Conservation (phyloP, 1,140 invertebrate genomes). For the Drosophila lacertosa region DNA sequence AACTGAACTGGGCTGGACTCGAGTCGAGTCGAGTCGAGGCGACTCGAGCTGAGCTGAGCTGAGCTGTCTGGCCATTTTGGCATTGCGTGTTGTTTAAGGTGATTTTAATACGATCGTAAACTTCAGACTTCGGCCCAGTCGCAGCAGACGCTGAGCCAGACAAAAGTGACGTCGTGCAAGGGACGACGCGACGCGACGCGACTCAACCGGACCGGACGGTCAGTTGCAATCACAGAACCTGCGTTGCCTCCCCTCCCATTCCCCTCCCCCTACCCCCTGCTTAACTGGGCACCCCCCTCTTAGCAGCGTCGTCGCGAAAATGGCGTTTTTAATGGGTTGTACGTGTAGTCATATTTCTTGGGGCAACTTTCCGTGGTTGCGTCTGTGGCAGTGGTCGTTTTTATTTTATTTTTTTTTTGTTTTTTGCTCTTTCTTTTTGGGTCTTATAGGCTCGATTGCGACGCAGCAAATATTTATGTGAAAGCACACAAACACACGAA, state of each 20-base stretch:
- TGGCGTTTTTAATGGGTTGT: slow-evolving; percentile 80
- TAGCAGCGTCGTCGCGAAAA: slow-evolving; percentile 53
- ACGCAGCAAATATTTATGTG: slow-evolving; percentile 70
- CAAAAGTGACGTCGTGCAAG: slow-evolving; percentile 69
- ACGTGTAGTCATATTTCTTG: slow-evolving; percentile 82
- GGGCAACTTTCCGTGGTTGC: slow-evolving; percentile 39
- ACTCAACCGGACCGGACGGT: slow-evolving; percentile 7
- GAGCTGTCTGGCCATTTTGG: slow-evolving; percentile 63
- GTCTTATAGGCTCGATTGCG: slow-evolving; percentile 42
- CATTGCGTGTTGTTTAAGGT: slow-evolving; percentile 82
- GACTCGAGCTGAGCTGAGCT: not conserved
- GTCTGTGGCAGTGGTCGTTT: slow-evolving; percentile 28
- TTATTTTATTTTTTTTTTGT: too few species aligned
- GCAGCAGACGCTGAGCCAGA: slow-evolving; percentile 72
- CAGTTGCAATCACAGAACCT: slow-evolving; percentile 66
- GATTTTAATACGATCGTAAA: slow-evolving; percentile 83
- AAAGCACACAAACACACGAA: slow-evolving; percentile 71
- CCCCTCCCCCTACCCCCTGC: not conserved
- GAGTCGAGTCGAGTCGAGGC: not conserved
- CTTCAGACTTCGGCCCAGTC: slow-evolving; percentile 61
- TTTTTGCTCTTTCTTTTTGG: slow-evolving; percentile 19
- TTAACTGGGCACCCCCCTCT: too few species aligned
- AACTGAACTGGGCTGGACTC: not conserved
- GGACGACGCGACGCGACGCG: slow-evolving; percentile 3
- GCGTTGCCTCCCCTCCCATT: slow-evolving; percentile 40